Base-by-base conservation (phyloP, 37 sponge, comb jelly and placozoan genomes). In the Mnemiopsis leidyi region DNA sequence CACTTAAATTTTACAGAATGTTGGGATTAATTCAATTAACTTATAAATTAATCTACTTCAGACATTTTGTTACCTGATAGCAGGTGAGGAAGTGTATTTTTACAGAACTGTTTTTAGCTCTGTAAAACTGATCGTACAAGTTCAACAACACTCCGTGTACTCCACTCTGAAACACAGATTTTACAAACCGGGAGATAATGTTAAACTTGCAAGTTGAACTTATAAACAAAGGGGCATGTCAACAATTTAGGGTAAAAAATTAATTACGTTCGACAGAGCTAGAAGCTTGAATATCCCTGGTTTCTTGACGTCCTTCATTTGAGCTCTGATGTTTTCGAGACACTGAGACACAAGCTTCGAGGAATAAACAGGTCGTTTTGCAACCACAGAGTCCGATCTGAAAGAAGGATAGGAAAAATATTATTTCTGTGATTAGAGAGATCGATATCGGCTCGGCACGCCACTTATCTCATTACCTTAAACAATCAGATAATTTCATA, bases 161-260 rank as follows among this genome's bases (percentile, higher is more conserved):
- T 13, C 90, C 90, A 38, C 90, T 61, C 90, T 85, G 90, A 26
- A 85, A 39, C 35, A 32, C n/a, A n/a, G n/a, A n/a, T n/a, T n/a
- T n/a, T n/a, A n/a, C n/a, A n/a, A n/a, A n/a, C n/a, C n/a, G n/a
- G n/a, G n/a, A n/a, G n/a, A n/a, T n/a, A n/a, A n/a, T n/a, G n/a
- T n/a, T n/a, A n/a, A n/a, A n/a, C n/a, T n/a, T n/a, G n/a, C n/a
- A n/a, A n/a, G n/a, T n/a, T n/a, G n/a, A n/a, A n/a, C n/a, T n/a
- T n/a, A n/a, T n/a, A n/a, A n/a, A n/a, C n/a, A n/a, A n/a, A n/a
- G n/a, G n/a, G n/a, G n/a, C n/a, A n/a, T n/a, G n/a, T n/a, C n/a
- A n/a, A n/a, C n/a, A n/a, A n/a, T n/a, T n/a, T n/a, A n/a, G n/a
- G n/a, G n/a, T n/a, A n/a, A n/a, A n/a, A n/a, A n/a, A n/a, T n/a